These are phyloP conservation scores for Heliconius sara DNA, from an alignment of 2,888 invertebrate genomes.

Conservation along the genomic window DNA sequence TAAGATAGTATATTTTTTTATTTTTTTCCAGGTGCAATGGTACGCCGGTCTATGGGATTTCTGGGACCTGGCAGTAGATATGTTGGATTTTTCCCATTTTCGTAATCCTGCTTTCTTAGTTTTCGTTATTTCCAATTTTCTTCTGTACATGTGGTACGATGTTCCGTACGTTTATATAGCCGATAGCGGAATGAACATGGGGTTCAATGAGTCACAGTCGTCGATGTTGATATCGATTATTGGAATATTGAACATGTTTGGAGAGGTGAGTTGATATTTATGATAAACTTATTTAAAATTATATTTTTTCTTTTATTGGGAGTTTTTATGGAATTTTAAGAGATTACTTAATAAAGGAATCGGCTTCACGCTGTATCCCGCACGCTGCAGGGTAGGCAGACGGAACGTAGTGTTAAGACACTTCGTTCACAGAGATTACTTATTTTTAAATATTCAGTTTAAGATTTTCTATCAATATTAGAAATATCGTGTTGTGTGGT, in stretches of 20 bases:
- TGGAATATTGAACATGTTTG: constrained; percentile 94
- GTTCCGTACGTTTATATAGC: constrained; percentile 96
- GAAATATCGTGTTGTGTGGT: no score
- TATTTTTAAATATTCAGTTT: no score
- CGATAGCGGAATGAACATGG: constrained; percentile 89
- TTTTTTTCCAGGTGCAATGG: constrained; percentile 83
- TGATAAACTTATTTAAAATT: no score
- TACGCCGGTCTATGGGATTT: constrained; percentile 90
- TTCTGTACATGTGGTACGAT: constrained; percentile 96
- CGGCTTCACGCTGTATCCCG: no score
- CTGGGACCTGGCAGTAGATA: constrained; percentile 89
- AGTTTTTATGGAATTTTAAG: no score
- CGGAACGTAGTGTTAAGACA: no score
- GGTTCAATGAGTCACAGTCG: constrained; percentile 88
- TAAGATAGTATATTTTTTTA: background rate
- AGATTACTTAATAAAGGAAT: no score
- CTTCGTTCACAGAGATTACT: no score
- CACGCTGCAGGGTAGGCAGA: no score
- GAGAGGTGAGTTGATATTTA: constrained; percentile 86
- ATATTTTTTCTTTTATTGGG: no score
- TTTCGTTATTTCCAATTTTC: constrained; percentile 94
- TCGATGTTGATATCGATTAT: constrained; percentile 94
- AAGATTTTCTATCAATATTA: no score
- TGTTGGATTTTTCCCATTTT: constrained; percentile 92
- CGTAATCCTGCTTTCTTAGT: constrained; percentile 88